Base-by-base conservation (phyloP, 1,140 invertebrate genomes). In the Asobara japonica region DNA sequence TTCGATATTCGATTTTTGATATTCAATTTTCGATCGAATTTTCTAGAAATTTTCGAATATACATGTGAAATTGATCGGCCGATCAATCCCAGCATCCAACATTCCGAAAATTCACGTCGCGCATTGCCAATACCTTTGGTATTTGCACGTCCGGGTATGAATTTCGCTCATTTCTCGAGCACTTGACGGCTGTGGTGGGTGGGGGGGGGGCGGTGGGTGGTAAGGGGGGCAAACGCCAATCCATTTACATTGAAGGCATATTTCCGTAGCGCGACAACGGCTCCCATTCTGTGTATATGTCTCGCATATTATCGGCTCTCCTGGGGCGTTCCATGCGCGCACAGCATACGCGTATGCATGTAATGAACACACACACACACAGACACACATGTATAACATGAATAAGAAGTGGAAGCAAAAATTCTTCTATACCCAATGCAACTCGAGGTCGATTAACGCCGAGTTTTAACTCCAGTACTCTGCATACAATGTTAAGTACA, bases 361-460 rank as follows among this genome's bases (percentile, higher is more conserved):
- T 45, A 66, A 36, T 41, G 36, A 31, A 68, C 22, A 56, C 29
- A 68, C 41, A 68, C 20, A 48, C 22, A 25, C 29, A 45, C 27
- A 68, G 51, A 30, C 61, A 5, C 27, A 67, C 38, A 73, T 10
- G 30, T 30, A 8, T 20, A 20, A 51, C 2, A 10, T 1, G 7
- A 41, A 61, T 38, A 36, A 62, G 11, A 62, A 60, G 65, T 56
- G 56, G 31, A 66, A 65, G 31, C 25, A 25, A 51, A 51, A 51
- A 51, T 13, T 20, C 31, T 51, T 51, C 45, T 51, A 51, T 48
- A 56, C 41, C 51, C 51, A 51, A 65, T 66, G 70, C 71, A 72
- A 65, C 68, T 71, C 65, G 70, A 72, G 74, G 74, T 75, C 74
- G 71, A 75, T 75, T 75, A 71, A 51, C 73, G 73, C 65, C 38